phyloP scores from a whole-genome alignment of 2,888 invertebrate species.

The Meteorus cinctellus region DNA sequence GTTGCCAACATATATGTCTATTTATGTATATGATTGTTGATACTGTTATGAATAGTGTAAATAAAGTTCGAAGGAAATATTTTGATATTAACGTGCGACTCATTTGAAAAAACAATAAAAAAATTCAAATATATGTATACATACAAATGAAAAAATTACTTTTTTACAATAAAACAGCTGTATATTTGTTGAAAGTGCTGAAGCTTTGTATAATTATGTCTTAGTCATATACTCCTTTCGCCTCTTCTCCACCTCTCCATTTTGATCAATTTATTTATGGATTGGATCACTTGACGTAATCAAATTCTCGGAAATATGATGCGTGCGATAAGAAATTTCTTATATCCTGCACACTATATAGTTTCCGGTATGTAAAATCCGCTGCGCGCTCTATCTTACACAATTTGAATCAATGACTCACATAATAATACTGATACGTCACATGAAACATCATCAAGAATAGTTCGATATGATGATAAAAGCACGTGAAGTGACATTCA shows the following conservation, averaged over 20 bases:
- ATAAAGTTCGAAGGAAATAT: conserved; percentile 33
- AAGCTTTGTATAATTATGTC: conserved; percentile 65
- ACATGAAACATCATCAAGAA: too few relatives aligned
- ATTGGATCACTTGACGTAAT: conserved; percentile 68
- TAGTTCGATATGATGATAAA: too few relatives aligned
- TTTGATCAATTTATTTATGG: conserved; percentile 66
- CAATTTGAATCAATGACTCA: background rate
- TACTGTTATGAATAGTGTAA: conserved; percentile 56
- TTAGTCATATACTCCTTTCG: conserved; percentile 59
- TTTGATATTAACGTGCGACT: conserved; percentile 7
- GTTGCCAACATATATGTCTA: background rate
- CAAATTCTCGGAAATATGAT: conserved; percentile 68
- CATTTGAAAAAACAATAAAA: background rate
- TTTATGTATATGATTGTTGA: conserved; percentile 61
- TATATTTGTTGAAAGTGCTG: conserved; percentile 57
- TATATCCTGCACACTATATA: background rate
- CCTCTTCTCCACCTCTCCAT: conserved; percentile 49
- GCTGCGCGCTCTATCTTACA: background rate
- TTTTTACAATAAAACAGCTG: background rate
- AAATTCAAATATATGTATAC: background rate
- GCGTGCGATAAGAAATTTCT: conserved; percentile 65
- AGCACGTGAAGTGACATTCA: too few relatives aligned
- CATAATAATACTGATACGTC: background rate
- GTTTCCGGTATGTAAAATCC: background rate
- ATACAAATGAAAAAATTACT: background rate